phyloP scores from a whole-genome alignment of 2,113 vertebrate genomes.

The Centropristis striata region DNA sequence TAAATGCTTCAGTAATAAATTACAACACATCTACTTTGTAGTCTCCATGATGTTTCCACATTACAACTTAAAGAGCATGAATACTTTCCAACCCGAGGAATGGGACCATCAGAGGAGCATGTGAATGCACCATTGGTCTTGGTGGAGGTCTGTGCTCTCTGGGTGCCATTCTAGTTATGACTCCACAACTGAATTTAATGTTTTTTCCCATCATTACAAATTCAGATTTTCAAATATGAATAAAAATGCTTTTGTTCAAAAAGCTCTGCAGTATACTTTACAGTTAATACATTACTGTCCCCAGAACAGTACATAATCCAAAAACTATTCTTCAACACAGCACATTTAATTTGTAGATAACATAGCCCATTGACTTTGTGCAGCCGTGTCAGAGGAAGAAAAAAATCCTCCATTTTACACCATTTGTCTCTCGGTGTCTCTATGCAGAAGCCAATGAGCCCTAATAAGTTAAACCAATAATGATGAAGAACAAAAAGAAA shows the following conservation, averaged over 20 bases:
- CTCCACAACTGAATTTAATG: too few relatives aligned
- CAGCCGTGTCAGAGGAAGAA: slow-evolving; percentile 31
- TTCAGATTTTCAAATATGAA: too few relatives aligned
- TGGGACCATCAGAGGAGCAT: too few relatives aligned
- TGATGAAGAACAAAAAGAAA: slow-evolving; percentile 62
- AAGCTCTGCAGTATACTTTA: neutral
- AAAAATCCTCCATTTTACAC: slow-evolving; percentile 27
- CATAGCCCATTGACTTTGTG: slow-evolving; percentile 54
- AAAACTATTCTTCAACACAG: slow-evolving; percentile 36
- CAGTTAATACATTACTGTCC: neutral
- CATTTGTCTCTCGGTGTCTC: slow-evolving; percentile 56
- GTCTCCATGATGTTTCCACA: too few relatives aligned
- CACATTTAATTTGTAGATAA: slow-evolving; percentile 64
- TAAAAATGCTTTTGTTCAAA: neutral
- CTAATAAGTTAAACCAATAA: slow-evolving; percentile 73
- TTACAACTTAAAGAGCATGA: too few relatives aligned
- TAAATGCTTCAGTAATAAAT: too few relatives aligned
- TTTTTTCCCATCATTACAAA: too few relatives aligned
- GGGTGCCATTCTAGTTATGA: too few relatives aligned
- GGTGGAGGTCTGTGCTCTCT: too few relatives aligned
- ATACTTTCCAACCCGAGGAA: too few relatives aligned
- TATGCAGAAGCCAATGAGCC: slow-evolving; percentile 53
- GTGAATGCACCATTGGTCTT: too few relatives aligned
- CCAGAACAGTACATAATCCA: slow-evolving; percentile 24
- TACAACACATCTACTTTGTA: too few relatives aligned